Percentiles rank a stretch among this genome's conserved stretches.
These are phyloP conservation scores for Coracopsis vasa DNA, from an alignment of 2,113 vertebrate species.

Conservation along the genomic window DNA sequence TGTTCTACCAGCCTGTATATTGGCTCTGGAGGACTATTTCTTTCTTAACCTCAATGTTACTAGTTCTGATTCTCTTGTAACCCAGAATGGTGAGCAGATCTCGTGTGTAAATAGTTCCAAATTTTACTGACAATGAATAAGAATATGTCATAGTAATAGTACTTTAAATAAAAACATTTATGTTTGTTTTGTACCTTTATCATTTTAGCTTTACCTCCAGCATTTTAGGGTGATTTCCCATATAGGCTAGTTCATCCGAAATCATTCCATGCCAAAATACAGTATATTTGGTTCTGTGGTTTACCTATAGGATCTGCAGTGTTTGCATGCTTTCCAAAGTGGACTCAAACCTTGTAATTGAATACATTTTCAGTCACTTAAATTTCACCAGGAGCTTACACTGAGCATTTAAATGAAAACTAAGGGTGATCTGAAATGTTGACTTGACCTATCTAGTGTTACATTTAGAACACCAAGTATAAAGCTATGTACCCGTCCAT, in stretches of 20 bases:
- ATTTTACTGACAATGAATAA: not conserved
- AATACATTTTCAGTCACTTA: not conserved
- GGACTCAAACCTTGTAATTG: not conserved
- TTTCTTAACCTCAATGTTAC: not conserved
- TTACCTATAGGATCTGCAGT: not conserved
- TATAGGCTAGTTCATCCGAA: not conserved
- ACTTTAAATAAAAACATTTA: not conserved
- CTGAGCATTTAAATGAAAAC: not conserved
- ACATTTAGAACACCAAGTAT: not conserved
- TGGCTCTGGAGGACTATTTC: not conserved
- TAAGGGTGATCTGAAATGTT: not conserved
- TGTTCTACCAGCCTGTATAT: not conserved
- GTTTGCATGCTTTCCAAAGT: not conserved
- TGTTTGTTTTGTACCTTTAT: not conserved
- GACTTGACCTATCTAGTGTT: not conserved
- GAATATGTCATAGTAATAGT: not conserved
- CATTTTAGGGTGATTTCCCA: not conserved
- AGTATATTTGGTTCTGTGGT: not conserved
- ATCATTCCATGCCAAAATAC: not conserved
- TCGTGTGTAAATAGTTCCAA: not conserved
- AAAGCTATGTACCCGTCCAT: not conserved
- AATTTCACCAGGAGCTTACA: not conserved
- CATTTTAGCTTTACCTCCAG: not conserved
- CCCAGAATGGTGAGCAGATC: not conserved
- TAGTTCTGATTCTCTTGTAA: not conserved